These are phyloP conservation scores for Macrosoma leucophasiata DNA, from an alignment of 2,888 invertebrate genomes.

Conservation along the genomic window DNA sequence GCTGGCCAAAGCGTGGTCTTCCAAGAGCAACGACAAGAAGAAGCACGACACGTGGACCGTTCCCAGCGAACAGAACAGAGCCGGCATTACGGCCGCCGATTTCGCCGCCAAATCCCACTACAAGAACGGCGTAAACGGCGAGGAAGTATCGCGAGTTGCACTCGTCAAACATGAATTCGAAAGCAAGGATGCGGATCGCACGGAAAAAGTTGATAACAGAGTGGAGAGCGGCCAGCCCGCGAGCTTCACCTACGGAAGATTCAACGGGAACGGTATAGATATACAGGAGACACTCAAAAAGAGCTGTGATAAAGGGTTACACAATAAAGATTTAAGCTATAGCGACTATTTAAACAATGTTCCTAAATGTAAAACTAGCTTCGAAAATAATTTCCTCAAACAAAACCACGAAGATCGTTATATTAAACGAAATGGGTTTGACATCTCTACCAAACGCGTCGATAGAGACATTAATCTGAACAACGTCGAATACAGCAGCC, in stretches of 20 bases:
- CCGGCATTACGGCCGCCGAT: conserved; percentile 52
- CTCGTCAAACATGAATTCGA: conserved; percentile 65
- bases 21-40: conserved; percentile 60
- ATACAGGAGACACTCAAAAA: conserved; percentile 69
- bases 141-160: conserved; percentile 57
- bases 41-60: conserved; percentile 68
- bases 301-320: conserved; percentile 73
- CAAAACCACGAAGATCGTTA: conserved; percentile 65
- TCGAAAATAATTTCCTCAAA: conserved; percentile 69
- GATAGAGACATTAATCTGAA: conserved; percentile 65
- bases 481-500: conserved; percentile 62
- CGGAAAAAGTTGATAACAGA: conserved; percentile 48
- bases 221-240: conserved; percentile 49
- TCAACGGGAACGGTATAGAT: conserved; percentile 60
- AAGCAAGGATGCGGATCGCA: conserved; percentile 55
- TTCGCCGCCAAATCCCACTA: conserved; percentile 50
- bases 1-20: conserved; percentile 68
- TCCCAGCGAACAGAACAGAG: conserved; percentile 55
- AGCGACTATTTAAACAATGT: conserved; percentile 69
- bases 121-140: conserved; percentile 43
- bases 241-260: conserved; percentile 54
- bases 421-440: conserved; percentile 64
- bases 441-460: conserved; percentile 53
- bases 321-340: conserved; percentile 65
- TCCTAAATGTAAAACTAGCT: conserved; percentile 73